Evolutionary conservation across 2,113 vertebrate species (phyloP).

Genomic region (Barbus barbus): DNA sequence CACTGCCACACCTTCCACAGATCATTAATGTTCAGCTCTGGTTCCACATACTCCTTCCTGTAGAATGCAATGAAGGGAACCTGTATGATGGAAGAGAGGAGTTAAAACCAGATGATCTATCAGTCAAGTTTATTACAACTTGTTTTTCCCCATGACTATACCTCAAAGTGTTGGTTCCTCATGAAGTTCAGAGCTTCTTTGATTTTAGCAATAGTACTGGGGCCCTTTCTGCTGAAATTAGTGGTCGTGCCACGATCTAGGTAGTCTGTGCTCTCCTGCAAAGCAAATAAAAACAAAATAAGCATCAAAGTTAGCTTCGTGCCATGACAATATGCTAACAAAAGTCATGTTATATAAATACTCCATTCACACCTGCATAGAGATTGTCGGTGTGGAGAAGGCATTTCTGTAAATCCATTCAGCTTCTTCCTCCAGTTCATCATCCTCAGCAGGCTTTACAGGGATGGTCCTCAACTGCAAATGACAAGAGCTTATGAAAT

Average conservation of each 20-base stretch:
- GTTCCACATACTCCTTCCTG: conserved; percentile 97
- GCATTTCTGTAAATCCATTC: conserved; percentile 99
- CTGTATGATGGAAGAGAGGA: conserved; percentile 66
- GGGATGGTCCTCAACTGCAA: conserved; percentile 86
- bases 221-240: conserved; percentile 94
- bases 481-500: background rate
- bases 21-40: conserved; percentile 95
- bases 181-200: conserved; percentile 98
- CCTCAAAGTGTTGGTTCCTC: conserved; percentile 99
- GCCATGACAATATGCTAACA: background rate
- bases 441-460: conserved; percentile 92
- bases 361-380: conserved; percentile 84
- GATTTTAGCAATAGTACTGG: conserved; percentile 96
- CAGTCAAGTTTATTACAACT: background rate
- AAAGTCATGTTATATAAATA: background rate
- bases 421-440: conserved; percentile 96
- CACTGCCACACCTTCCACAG: conserved; percentile 99
- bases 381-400: conserved; percentile 95
- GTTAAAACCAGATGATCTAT: background rate
- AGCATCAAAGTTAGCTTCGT: background rate
- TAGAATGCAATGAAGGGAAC: conserved; percentile 99
- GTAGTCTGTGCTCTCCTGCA: conserved; percentile 93
- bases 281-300: background rate
- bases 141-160: conserved; percentile 50
- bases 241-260: conserved; percentile 89